Evolutionary conservation across 1,140 invertebrate genomes (phyloP).

Genomic region (Papilio polyxenes): DNA sequence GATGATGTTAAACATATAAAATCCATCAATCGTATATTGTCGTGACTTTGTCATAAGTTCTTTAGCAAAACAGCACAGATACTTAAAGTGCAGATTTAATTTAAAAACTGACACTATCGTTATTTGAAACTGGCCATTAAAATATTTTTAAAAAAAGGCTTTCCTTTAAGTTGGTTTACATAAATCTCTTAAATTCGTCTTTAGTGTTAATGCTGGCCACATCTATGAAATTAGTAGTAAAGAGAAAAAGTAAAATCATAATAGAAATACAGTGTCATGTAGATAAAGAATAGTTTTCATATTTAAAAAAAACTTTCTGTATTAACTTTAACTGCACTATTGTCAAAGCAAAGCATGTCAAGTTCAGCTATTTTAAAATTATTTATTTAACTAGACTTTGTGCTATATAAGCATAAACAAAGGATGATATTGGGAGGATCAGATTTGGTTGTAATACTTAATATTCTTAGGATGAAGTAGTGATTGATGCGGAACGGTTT

Average conservation of each 20-base stretch:
- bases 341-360: neutral
- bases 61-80: neutral
- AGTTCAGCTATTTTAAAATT: neutral
- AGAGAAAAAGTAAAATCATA: no score
- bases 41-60: neutral
- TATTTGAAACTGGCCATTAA: neutral
- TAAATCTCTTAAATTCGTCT: neutral
- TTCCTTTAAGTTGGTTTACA: neutral
- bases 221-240: no score
- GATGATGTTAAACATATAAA: constrained; percentile 44
- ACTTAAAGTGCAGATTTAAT: neutral
- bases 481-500: constrained; percentile 64
- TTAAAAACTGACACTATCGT: neutral
- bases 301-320: neutral
- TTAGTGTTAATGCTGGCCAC: neutral
- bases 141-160: neutral
- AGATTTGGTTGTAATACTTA: constrained; percentile 60
- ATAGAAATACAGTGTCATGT: no score
- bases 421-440: constrained; percentile 46
- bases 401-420: constrained; percentile 46
- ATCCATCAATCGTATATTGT: constrained; percentile 25
- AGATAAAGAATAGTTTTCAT: no score
- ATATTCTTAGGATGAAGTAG: constrained; percentile 63
- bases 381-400: constrained; percentile 38
- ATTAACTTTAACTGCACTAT: neutral